Conservation (phyloP, 2,797 vertebrate species). For the Amazona finschi region DNA sequence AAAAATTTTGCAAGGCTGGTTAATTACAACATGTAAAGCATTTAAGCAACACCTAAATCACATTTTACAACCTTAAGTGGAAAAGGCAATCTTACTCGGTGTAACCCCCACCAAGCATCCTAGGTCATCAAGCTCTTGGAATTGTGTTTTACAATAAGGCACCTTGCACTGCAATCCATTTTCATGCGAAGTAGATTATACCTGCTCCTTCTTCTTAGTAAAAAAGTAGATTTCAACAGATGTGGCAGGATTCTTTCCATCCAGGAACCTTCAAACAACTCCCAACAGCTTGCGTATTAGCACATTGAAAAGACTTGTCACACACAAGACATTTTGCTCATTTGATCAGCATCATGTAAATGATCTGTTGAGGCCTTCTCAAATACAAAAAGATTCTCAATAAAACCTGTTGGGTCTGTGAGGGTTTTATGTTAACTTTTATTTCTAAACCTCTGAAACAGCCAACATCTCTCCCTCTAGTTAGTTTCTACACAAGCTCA, state of each 20-base stretch:
- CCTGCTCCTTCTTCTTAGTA: neutral
- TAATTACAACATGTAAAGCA: constrained; percentile 9
- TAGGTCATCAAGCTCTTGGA: neutral
- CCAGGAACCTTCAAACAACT: neutral
- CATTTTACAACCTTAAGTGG: neutral
- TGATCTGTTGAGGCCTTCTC: neutral
- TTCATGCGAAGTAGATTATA: neutral
- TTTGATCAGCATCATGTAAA: neutral
- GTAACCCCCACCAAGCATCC: neutral
- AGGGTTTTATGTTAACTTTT: neutral
- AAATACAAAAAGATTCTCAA: neutral
- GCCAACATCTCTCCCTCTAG: neutral
- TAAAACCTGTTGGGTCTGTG: neutral
- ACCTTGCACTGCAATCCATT: neutral
- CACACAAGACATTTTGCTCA: neutral
- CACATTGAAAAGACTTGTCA: neutral
- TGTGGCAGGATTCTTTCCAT: neutral
- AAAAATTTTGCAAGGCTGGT: neutral
- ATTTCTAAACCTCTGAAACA: neutral
- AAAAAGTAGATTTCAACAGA: neutral
- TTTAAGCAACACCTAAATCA: constrained; percentile 28
- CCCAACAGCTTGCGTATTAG: neutral
- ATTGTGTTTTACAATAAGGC: neutral
- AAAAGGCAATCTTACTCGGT: neutral
- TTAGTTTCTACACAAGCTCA: neutral